Conservation (phyloP, 2,113 vertebrate species). For the Emydura subglobosa region DNA sequence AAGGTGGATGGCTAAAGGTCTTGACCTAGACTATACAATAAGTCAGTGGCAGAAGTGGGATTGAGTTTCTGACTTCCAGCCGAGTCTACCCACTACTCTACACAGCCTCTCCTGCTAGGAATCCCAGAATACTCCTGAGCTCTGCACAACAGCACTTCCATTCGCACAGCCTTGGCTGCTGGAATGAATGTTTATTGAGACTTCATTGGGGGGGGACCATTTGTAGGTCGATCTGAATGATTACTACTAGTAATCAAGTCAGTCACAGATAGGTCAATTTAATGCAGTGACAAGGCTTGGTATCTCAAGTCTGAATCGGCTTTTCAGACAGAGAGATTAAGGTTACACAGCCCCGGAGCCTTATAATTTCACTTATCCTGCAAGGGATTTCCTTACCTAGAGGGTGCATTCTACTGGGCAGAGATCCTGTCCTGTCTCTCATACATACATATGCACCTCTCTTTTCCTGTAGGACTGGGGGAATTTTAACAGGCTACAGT, state of each 20-base stretch:
- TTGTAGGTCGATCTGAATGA: not conserved
- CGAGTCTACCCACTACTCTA: not conserved
- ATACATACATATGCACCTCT: not conserved
- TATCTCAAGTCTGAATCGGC: fast-evolving
- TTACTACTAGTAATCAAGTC: fast-evolving
- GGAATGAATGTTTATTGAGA: fast-evolving
- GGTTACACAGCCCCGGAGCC: not conserved
- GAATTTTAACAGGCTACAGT: not conserved
- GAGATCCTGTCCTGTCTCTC: not conserved
- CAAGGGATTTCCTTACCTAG: not conserved
- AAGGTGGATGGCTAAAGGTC: not conserved
- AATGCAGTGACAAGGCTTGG: not conserved
- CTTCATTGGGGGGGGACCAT: not conserved
- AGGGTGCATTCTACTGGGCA: not conserved
- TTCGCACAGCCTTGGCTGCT: not conserved
- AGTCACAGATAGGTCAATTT: fast-evolving
- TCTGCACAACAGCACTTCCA: fast-evolving
- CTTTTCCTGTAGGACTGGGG: not conserved
- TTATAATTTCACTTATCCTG: not conserved
- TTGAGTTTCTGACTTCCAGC: not conserved
- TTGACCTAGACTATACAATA: not conserved
- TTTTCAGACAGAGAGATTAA: not conserved
- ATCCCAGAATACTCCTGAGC: not conserved
- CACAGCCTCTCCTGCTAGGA: not conserved
- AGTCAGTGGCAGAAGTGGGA: not conserved